These are phyloP conservation scores for Tragelaphus oryx DNA, from an alignment of 2,797 vertebrate genomes.

Conservation along the genomic window DNA sequence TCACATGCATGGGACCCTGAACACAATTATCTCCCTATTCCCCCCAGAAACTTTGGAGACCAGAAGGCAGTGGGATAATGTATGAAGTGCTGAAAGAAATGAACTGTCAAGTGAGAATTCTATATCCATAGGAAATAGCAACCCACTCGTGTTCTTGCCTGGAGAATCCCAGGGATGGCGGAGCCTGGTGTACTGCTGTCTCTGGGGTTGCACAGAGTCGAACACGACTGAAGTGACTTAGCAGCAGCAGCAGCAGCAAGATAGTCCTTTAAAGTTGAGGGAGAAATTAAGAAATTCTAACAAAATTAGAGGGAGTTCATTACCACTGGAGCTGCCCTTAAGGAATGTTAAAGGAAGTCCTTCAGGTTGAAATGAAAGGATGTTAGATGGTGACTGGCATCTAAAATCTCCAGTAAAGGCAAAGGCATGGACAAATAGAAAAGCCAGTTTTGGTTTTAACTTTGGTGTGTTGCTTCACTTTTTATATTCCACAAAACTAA, in stretches of 20 bases:
- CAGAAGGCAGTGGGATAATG: background rate
- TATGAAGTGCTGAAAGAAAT: background rate
- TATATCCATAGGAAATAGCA: background rate
- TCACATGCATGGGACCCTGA: background rate
- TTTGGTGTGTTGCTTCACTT: background rate
- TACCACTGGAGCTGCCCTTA: background rate
- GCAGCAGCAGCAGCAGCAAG: background rate
- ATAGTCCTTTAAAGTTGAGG: background rate
- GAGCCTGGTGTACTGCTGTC: background rate
- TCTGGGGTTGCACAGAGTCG: background rate
- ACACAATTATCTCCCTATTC: background rate
- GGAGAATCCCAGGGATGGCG: background rate
- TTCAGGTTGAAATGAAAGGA: background rate
- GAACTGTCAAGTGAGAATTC: background rate
- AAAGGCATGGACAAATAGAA: background rate
- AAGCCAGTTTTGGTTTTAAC: background rate
- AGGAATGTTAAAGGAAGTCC: background rate
- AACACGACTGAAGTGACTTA: accelerated
- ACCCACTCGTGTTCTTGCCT: background rate
- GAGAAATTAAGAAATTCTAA: background rate
- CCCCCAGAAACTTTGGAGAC: background rate
- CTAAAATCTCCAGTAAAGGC: background rate
- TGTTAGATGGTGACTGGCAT: background rate
- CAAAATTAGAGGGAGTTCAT: background rate
- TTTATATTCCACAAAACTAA: background rate